These are phyloP conservation scores for Oscheius sp. DNA, from an alignment of 1,140 invertebrate genomes.

Conservation along the genomic window DNA sequence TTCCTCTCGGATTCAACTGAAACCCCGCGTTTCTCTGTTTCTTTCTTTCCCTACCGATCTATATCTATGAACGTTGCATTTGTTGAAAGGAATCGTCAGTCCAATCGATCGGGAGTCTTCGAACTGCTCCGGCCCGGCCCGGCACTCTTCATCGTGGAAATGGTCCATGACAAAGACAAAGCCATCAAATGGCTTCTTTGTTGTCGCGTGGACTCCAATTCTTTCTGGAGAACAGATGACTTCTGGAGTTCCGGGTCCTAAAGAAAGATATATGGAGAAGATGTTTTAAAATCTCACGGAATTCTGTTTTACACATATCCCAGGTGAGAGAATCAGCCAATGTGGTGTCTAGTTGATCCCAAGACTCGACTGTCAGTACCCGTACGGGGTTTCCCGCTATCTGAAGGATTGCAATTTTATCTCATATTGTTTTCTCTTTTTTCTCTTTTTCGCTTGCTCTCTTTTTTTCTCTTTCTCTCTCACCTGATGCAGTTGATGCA, in stretches of 20 bases:
- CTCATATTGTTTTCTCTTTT: background rate
- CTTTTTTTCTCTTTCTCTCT: constrained; percentile 12
- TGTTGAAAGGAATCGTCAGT: constrained; percentile 56
- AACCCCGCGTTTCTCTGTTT: constrained; percentile 18
- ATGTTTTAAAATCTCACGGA: constrained; percentile 38
- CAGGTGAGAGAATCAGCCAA: constrained; percentile 59
- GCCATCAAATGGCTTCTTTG: constrained; percentile 61
- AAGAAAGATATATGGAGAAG: background rate
- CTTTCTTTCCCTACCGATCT: constrained; percentile 47
- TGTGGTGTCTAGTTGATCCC: constrained; percentile 56
- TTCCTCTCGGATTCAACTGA: constrained; percentile 58
- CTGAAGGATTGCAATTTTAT: constrained; percentile 24
- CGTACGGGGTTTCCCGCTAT: constrained; percentile 57
- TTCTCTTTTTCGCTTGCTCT: background rate
- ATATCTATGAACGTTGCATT: constrained; percentile 60
- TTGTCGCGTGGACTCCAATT: constrained; percentile 59
- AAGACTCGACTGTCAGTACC: constrained; percentile 59
- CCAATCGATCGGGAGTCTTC: constrained; percentile 54
- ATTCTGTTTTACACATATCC: constrained; percentile 61
- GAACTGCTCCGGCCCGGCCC: constrained; percentile 58
- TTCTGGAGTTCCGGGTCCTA: constrained; percentile 58
- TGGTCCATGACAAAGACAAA: constrained; percentile 60
- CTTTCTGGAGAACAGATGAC: constrained; percentile 59
- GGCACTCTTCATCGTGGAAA: constrained; percentile 57
- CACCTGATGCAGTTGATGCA: constrained; percentile 58